Base-by-base conservation (phyloP, 2,113 vertebrate genomes). In the Vulpes ferrilata region DNA sequence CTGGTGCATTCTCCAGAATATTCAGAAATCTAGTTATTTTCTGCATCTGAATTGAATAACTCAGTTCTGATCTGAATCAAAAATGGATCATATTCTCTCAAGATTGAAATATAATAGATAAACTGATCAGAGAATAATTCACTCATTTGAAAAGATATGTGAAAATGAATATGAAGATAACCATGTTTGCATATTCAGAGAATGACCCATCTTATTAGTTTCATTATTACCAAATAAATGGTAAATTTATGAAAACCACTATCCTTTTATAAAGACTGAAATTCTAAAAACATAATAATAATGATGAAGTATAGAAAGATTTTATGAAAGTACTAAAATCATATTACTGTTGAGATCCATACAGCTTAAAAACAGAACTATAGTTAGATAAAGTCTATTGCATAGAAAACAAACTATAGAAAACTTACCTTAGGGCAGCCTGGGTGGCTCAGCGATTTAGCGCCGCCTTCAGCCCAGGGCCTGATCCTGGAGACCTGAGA, bases 121-220 rank as follows among this genome's bases (percentile, higher is more conserved):
- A 84, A 89, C 48, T 86, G 30, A 90, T 86, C 71, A 87, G n/a
- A 96, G n/a, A 89, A 82, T 97, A 92, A 82, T 92, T 88, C 53
- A 57, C 87, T 88, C 53, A 96, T 95, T 96, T 95, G 67, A 92
- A 88, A 94, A 90, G 4, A n/a, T 43, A 3, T 74, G 30, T 94
- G 38, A 76, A 89, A 90, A 53, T 94, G 48, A 97, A 88, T 91
- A 81, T 62, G 65, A 96, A 94, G 35, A 86, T 78, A 73, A 60
- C 6, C 15, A 82, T 82, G 60, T 90, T 94, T 95, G 32, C 57
- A 79, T 92, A 55, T 90, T 94, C 60, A 96, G 25, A 83, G 27
- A 92, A 87, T 92, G 48, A 86, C 32, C 57, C 32, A 83, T 89
- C 25, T 96, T 88, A 22, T 86, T 95, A 94, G 59, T 65, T 81